Percentiles rank a stretch among this genome's conserved stretches.
Conservation (phyloP, 2,113 vertebrate genomes). For the Marmota monax region DNA sequence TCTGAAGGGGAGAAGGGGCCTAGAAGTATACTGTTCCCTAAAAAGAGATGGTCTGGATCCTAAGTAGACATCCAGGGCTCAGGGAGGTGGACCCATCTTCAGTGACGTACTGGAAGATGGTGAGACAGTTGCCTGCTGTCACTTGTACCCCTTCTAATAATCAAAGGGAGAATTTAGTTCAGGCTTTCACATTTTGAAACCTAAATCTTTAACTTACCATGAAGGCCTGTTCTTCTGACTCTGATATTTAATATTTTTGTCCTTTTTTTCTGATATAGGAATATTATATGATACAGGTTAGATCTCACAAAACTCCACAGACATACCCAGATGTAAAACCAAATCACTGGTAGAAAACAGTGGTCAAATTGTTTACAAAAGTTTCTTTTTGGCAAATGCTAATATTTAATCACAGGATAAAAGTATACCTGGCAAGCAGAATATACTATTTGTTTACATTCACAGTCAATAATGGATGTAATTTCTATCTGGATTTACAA, state of each 20-base stretch:
- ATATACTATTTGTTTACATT: not conserved
- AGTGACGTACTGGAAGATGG: not conserved
- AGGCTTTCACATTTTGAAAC: not conserved
- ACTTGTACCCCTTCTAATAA: not conserved
- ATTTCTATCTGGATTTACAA: constrained; percentile 41
- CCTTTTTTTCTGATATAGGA: not conserved
- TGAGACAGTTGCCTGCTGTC: not conserved
- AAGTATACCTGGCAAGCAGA: not conserved
- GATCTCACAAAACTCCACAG: not conserved
- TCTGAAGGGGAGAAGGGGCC: not conserved
- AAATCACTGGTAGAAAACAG: not conserved
- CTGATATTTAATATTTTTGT: not conserved
- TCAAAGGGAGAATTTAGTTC: not conserved
- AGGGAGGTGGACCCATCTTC: not conserved
- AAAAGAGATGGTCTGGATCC: not conserved
- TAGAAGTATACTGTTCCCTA: not conserved
- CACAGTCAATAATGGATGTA: not conserved
- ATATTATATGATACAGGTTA: not conserved
- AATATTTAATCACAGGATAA: not conserved
- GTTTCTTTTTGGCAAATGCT: constrained; percentile 39
- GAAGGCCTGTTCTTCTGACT: not conserved
- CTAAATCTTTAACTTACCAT: constrained; percentile 29
- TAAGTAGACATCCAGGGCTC: not conserved
- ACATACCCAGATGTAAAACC: not conserved
- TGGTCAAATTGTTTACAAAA: not conserved